Base-by-base conservation (phyloP, 2,797 vertebrate genomes). In the Poecilia gillii region DNA sequence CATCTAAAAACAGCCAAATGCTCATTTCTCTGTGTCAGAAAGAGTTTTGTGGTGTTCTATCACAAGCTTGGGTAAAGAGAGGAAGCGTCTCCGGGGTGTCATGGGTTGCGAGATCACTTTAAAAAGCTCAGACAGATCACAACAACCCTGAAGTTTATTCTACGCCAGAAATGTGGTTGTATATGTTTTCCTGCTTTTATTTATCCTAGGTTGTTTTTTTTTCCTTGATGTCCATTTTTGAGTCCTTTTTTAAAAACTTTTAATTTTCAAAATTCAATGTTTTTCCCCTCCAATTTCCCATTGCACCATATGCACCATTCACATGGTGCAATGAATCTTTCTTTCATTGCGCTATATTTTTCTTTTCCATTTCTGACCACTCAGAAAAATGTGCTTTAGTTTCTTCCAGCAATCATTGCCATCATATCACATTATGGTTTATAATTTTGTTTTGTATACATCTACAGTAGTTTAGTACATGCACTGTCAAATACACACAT, bases 131-230 rank as follows among this genome's bases (percentile, higher is more conserved):
- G 77, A 87, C 77, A 81, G 84, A 90, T 90, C 78, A 85, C 83
- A 90, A 84, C 84, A 84, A 78, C 78, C 81, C 81, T 84, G 78
- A 80, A 86, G 86, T 81, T 81, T 73, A 73, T 75, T 77, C 83
- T 77, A 66, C 72, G 78, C 75, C 85, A 75, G 85, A 74, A 75
- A 64, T 81, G 89, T 75, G 62, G 39, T 87, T 75, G 59, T 55
- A 80, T 86, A 46, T 83, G 6, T 77, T 81, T 70, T 76, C 47
- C 80, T 25, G 47, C 41, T 45, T 20, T 3, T 11, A 68, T 68
- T 39, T 41, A 3, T 68, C 64, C 1, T 12, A 41, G 62, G 18
- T 2, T 18, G 33, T 49, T 47, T n/a, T 33, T 62, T 64, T 31
- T 31, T 7, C 18, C 16, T 64, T 36, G 16, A 8, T 36, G 31